Percentiles rank a stretch among this genome's conserved stretches.
Conservation (phyloP, 2,888 invertebrate species). For the Helleia helle region DNA sequence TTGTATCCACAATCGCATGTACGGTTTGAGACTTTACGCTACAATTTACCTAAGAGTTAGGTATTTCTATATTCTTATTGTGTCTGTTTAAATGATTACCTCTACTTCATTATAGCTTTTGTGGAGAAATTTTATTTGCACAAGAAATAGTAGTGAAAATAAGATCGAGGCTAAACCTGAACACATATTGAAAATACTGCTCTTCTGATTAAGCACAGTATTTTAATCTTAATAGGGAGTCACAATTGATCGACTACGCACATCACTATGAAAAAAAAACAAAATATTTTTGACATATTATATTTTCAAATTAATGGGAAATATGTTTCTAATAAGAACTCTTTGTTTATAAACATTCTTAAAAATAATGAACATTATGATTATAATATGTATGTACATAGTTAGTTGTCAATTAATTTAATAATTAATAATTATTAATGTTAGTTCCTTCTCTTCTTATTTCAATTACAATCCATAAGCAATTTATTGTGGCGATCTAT, state of each 20-base stretch:
- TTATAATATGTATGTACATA: too few species aligned
- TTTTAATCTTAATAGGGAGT: slow-evolving; percentile 11
- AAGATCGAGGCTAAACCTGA: slow-evolving; percentile 44
- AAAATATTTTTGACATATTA: too few species aligned
- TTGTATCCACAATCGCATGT: slow-evolving; percentile 16
- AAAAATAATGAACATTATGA: too few species aligned
- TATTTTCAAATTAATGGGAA: too few species aligned
- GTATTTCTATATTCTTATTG: slow-evolving; percentile 70
- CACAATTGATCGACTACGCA: slow-evolving; percentile 1
- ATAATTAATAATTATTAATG: too few species aligned
- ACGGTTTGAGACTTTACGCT: slow-evolving; percentile 15
- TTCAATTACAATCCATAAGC: too few species aligned
- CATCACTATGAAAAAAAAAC: too few species aligned
- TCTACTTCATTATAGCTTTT: slow-evolving; percentile 66
- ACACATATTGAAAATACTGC: slow-evolving; percentile 8
- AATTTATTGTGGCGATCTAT: slow-evolving; percentile 1
- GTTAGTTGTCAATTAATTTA: too few species aligned
- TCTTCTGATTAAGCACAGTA: slow-evolving; percentile 7
- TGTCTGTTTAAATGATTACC: slow-evolving; percentile 69
- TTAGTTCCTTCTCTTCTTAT: too few species aligned
- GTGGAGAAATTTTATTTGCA: slow-evolving; percentile 65
- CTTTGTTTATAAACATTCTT: too few species aligned
- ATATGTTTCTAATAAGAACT: too few species aligned
- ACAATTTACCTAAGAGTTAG: slow-evolving; percentile 46
- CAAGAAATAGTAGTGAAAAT: slow-evolving; percentile 63